Evolutionary conservation across 2,797 vertebrate species (phyloP), one percentile per base, ranked within the genome.

Genomic region (Sebastiscus tertius): DNA sequence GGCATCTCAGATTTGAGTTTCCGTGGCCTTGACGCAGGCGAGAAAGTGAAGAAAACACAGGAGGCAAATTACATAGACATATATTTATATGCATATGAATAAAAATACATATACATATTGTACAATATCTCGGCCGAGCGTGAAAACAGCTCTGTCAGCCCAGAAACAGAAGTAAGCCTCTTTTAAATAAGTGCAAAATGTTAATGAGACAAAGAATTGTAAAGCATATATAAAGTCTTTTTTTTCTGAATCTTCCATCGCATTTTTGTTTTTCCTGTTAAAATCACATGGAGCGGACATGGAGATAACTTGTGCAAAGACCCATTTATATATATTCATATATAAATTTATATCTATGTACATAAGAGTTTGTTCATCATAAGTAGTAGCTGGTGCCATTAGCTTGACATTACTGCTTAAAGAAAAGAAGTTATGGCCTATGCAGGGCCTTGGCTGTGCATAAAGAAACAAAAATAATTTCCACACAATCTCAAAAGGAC

Each of bases 161-260:
- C 93, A 88, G 89, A 94, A 94, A 95, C 92, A 91, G 92, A 95
- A 89, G 92, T 92, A 92, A 86, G 85, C 87, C 87, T 94, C 91
- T 95, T 55, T 96, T 96, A 96, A 96, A 96, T 96, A 96, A 96
- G 96, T 96, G 96, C 96, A 96, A 96, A 96, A 95, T 95, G 95
- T 96, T 96, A 95, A 96, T 94, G 93, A 95, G 92, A 96, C 93
- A 95, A 92, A 94, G 86, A 94, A 94, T 84, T 91, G 94, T 95
- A 96, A 96, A 96, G 94, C 94, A 94, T 95, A 94, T 94, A 94
- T 94, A 94, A 92, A 92, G 89, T 88, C 68, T 83, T 91, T 91
- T 91, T 82, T 82, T 82, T 83, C 87, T 82, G 24, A 89, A 82
- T 66, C 81, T 88, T 89, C 85, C 77, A 81, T 89, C 74, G 88